Evolutionary conservation across 2,888 invertebrate species (phyloP).

Genomic region (Troides oblongomaculatus): DNA sequence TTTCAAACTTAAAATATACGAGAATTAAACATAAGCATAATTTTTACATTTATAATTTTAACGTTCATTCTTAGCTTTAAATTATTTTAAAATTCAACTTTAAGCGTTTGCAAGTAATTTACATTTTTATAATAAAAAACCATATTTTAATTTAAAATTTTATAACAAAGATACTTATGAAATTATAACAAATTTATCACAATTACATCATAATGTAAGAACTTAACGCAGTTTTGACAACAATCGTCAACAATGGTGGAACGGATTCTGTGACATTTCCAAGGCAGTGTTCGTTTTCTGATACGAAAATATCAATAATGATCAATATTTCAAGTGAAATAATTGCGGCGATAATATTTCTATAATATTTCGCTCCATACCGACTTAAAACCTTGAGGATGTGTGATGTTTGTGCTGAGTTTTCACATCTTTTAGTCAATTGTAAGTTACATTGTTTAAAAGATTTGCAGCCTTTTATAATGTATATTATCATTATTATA

Average conservation of each 20-base stretch:
- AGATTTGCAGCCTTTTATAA: constrained; percentile 55
- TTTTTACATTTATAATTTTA: too few species aligned
- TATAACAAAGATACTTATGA: background rate
- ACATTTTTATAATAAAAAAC: too few species aligned
- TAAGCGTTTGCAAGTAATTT: too few species aligned
- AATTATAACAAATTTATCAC: background rate
- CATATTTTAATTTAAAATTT: too few species aligned
- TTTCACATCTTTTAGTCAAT: constrained; percentile 92
- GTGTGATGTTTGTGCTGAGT: constrained; percentile 97
- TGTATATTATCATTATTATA: constrained; percentile 36
- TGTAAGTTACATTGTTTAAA: constrained; percentile 79
- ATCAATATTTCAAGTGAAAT: constrained; percentile 62
- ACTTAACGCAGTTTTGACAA: constrained; percentile 73
- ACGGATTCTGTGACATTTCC: constrained; percentile 72
- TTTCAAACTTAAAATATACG: too few species aligned
- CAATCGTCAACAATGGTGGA: constrained; percentile 79
- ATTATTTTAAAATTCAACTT: too few species aligned
- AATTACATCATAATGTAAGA: constrained; percentile 28
- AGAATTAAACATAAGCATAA: too few species aligned
- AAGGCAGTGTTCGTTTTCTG: constrained; percentile 73
- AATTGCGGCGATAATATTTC: constrained; percentile 66
- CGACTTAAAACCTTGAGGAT: constrained; percentile 78
- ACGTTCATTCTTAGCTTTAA: too few species aligned
- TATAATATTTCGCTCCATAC: constrained; percentile 66
- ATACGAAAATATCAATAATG: constrained; percentile 77